Base-by-base conservation (phyloP, 1,140 invertebrate genomes). In the Polypedilum vanderplanki region DNA sequence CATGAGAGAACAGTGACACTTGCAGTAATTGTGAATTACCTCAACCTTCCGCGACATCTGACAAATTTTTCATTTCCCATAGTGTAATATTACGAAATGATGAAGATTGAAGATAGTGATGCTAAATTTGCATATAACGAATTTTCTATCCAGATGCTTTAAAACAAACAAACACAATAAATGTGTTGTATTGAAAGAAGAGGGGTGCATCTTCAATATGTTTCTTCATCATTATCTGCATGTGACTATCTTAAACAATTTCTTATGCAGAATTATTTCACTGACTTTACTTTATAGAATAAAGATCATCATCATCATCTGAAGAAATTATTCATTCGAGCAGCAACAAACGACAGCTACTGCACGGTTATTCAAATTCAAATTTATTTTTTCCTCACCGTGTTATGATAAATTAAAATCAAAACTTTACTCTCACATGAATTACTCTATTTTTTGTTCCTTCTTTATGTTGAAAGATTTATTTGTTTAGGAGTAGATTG, bases 121-220 rank as follows among this genome's bases (percentile, higher is more conserved):
- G 40, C 73, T 33, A 33, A 33, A 75, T 75, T 75, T 73, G 75
- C 75, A 75, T 75, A 73, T 75, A 75, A 75, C 75, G 75, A 75
- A 73, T 75, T 75, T 73, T 75, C 67, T 65, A 67, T 57, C 17
- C 74, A 74, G 74, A 74, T 74, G 75, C 17, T 74, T 74, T 74
- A 74, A 76, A 76, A 76, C 74, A 76, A 76, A 76, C 41, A 76
- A 76, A 67, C 12, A 65, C 40, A n/a, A 57, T 4, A 46, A 57
- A n/a, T 57, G 46, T 57, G 24, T 33, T 33, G 5, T n/a, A 57
- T 12, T 46, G 41, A 46, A 57, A 57, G 5, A 3, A 57, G 46
- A 57, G n/a, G 46, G 46, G 46, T 57, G 7, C 24, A 33, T 33
- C 24, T 33, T 33, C 24, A 33, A 33, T 33, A 57, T 57, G n/a